Evolutionary conservation across 2,113 vertebrate genomes (phyloP).

Genomic region (Tragelaphus buxtoni): DNA sequence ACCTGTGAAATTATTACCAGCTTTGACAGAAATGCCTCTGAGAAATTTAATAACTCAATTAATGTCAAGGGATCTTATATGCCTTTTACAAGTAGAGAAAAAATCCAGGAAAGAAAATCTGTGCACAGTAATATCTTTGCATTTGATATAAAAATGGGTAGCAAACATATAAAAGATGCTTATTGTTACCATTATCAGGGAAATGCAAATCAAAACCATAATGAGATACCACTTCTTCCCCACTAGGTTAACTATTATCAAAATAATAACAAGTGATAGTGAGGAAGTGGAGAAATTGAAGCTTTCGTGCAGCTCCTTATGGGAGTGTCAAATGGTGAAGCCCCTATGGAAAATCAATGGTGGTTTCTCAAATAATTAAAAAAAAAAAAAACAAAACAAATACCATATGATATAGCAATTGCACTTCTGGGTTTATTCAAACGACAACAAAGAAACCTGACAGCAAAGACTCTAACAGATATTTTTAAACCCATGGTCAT

Average conservation of each 20-base stretch:
- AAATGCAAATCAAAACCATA: background rate
- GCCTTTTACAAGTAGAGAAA: background rate
- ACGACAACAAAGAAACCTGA: background rate
- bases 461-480: background rate
- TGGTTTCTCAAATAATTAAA: background rate
- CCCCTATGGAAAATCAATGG: background rate
- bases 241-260: background rate
- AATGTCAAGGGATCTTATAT: background rate
- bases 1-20: conserved; percentile 45
- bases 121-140: background rate
- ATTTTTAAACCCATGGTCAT: background rate
- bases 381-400: no score
- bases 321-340: background rate
- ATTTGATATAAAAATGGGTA: background rate
- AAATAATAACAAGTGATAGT: background rate
- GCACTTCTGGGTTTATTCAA: background rate
- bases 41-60: conserved; percentile 35
- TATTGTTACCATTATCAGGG: background rate
- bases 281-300: background rate
- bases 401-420: no score
- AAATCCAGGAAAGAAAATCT: conserved; percentile 2
- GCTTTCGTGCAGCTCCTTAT: background rate
- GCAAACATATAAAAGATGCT: background rate
- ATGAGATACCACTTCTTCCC: background rate
- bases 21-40: conserved; percentile 35